Base-by-base conservation (phyloP, 2,888 invertebrate species). In the Aphidoletes aphidimyza region DNA sequence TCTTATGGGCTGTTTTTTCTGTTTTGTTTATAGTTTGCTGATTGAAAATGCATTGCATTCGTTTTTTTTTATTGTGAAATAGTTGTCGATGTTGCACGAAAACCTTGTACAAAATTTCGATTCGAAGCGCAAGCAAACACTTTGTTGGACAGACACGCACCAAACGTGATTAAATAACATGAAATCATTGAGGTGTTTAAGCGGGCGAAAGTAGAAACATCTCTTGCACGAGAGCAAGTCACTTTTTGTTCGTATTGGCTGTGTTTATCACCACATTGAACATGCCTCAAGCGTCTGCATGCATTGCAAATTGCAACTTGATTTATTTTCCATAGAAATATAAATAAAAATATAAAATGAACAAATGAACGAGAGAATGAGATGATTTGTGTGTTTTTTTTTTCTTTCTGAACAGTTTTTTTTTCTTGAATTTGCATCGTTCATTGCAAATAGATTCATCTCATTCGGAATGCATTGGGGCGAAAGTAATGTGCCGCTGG, bases 101-200 rank as follows among this genome's bases (percentile, higher is more conserved):
- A 47, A 47, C 17, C 47, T 47, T 47, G 47, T 17, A 47, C 6
- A 47, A 17, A 17, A n/a, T n/a, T n/a, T 47, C 17, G 47, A n/a
- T 47, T 39, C 5, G 47, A 17, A 47, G 11, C 34, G 8, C n/a
- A n/a, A n/a, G n/a, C n/a, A n/a, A n/a, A n/a, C n/a, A n/a, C n/a
- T n/a, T n/a, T n/a, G n/a, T 69, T 69, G 30, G 34, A 34, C 34
- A 30, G 69, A 69, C 69, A 69, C 34, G 69, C 69, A 69, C 69
- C 69, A 69, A 69, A 69, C 69, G 26, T 69, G 69, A 69, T 69
- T 69, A 34, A 34, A 69, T 69, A 69, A 69, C 69, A 34, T 30
- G 34, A 69, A 69, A 34, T 69, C 69, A 69, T 30, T 69, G 69
- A 69, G 6, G 30, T 69, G 69, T 69, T 69, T 34, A 69, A 30